These are phyloP conservation scores for Holothuria scabra DNA, from an alignment of 53 echinoderm and acorn worm genomes.

Conservation along the genomic window DNA sequence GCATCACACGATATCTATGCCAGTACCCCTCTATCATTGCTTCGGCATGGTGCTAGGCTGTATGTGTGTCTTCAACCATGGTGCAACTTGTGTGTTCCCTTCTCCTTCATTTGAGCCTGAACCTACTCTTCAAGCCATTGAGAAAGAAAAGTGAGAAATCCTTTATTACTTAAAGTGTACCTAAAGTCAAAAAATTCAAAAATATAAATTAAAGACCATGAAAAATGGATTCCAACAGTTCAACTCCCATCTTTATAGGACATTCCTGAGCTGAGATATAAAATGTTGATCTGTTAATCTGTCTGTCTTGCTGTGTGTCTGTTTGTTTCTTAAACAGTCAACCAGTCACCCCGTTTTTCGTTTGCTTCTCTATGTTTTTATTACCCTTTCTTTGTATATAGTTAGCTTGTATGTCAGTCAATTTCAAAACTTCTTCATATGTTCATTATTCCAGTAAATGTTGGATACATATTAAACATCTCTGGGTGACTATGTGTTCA, in stretches of 20 bases:
- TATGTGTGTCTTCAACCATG: conserved; percentile 62
- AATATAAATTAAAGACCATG: no score
- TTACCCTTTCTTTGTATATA: no score
- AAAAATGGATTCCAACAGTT: no score
- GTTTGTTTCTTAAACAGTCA: no score
- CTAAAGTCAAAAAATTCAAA: no score
- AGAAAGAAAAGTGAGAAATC: conserved; percentile 68
- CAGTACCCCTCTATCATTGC: conserved; percentile 84
- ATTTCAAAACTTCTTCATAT: neutral
- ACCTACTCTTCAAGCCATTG: conserved; percentile 63
- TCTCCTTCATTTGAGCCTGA: conserved; percentile 77
- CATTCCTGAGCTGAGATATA: no score
- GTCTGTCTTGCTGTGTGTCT: neutral
- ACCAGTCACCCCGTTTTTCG: neutral
- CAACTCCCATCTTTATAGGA: no score
- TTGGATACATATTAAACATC: neutral
- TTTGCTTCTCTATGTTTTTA: neutral
- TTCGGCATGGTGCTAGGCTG: conserved; percentile 86
- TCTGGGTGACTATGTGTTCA: neutral
- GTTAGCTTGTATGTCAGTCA: no score
- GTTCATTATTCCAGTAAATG: neutral
- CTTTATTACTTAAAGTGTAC: no score
- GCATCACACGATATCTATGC: conserved; percentile 72
- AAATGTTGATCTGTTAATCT: neutral
- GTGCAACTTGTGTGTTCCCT: conserved; percentile 68